Evolutionary conservation across 1,140 invertebrate genomes (phyloP).

Genomic region (Hyposmocoma kahamanoa): DNA sequence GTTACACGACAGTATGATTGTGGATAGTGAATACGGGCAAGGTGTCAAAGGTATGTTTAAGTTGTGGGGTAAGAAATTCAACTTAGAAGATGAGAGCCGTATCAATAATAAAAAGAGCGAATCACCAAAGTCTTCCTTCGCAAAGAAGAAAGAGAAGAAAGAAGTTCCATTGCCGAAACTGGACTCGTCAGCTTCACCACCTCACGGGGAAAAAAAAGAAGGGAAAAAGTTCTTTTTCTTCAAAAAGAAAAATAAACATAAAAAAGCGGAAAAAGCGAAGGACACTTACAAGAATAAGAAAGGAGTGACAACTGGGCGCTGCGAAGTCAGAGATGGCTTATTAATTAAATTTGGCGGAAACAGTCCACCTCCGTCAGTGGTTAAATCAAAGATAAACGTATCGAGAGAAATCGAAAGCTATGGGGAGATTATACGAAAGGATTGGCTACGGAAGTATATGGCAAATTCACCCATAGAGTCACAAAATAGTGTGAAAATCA

Average conservation of each 20-base stretch:
- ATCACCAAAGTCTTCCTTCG: slow-evolving; percentile 6
- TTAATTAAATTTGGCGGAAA: slow-evolving; percentile 33
- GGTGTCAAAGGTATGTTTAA: slow-evolving; percentile 50
- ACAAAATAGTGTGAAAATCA: slow-evolving; percentile 34
- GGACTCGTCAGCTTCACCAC: background rate
- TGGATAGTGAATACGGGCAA: slow-evolving; percentile 26
- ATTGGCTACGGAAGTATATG: slow-evolving; percentile 42
- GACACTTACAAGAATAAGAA: slow-evolving; percentile 31
- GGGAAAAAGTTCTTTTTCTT: slow-evolving; percentile 46
- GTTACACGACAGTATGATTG: too few species aligned
- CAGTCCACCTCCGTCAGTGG: background rate
- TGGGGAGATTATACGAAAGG: slow-evolving; percentile 24
- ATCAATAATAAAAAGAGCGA: slow-evolving; percentile 11
- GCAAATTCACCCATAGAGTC: slow-evolving; percentile 32
- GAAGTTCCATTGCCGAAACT: too few species aligned
- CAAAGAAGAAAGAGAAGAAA: slow-evolving; percentile 11
- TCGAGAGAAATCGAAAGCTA: too few species aligned
- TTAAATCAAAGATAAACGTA: background rate
- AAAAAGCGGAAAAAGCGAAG: slow-evolving; percentile 22
- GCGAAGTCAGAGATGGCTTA: slow-evolving; percentile 46
- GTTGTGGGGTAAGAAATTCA: slow-evolving; percentile 49
- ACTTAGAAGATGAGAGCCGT: slow-evolving; percentile 28
- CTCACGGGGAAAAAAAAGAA: slow-evolving; percentile 42
- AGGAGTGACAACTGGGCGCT: slow-evolving; percentile 39
- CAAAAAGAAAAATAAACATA: slow-evolving; percentile 37